phyloP scores from a whole-genome alignment of 2,797 vertebrate species.

The Anguilla marmorata region DNA sequence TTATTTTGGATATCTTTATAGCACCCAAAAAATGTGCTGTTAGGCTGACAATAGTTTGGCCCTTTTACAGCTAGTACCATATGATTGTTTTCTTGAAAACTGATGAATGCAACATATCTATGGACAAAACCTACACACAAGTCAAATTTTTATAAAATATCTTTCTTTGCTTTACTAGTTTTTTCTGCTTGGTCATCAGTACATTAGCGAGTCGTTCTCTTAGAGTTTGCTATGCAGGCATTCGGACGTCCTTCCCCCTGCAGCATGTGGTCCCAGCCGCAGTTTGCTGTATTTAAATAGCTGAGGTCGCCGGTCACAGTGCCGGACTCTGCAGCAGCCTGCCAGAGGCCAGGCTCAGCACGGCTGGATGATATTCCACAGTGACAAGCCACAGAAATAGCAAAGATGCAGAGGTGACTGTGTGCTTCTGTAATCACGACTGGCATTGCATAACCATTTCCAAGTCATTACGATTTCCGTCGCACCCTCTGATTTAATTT shows the following conservation, averaged over 20 bases:
- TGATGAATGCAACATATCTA: neutral
- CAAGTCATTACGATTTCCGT: neutral
- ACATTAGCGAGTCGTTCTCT: neutral
- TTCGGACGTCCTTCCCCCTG: neutral
- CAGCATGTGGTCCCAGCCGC: neutral
- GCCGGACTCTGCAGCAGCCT: neutral
- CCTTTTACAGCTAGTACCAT: neutral
- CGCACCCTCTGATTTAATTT: neutral
- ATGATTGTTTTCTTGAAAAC: neutral
- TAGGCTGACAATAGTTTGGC: neutral
- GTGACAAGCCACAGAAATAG: neutral
- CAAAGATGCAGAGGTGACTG: neutral
- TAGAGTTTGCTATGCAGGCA: neutral
- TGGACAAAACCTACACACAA: neutral
- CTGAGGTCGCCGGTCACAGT: neutral
- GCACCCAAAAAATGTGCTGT: neutral
- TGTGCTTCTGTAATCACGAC: neutral
- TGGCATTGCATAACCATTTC: neutral
- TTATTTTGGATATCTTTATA: neutral
- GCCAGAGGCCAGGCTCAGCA: conserved; percentile 19
- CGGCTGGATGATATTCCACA: neutral
- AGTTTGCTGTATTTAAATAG: neutral
- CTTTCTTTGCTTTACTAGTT: neutral
- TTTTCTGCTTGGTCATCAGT: neutral
- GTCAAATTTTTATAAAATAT: neutral